Evolutionary conservation across 2,888 invertebrate genomes (phyloP).

Genomic region (Temnothorax ravouxi): DNA sequence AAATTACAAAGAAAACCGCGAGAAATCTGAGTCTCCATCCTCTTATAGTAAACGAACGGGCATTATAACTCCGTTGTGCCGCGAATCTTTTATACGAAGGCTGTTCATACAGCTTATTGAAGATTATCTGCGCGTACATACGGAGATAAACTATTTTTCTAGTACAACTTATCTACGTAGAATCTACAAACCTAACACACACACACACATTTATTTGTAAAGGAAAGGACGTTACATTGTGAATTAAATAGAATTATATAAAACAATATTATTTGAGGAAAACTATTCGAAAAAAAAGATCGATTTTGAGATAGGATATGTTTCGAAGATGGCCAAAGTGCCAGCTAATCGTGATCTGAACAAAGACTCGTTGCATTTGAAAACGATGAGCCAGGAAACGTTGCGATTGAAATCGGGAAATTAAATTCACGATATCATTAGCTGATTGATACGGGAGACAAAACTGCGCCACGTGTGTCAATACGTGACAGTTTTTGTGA

Average conservation of each 20-base stretch:
- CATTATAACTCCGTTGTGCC: slow-evolving; percentile 20
- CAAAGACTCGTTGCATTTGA: neutral
- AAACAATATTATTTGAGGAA: neutral
- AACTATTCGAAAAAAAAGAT: neutral
- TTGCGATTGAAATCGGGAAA: neutral
- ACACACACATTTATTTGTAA: neutral
- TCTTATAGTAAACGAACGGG: slow-evolving; percentile 3
- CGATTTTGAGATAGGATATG: neutral
- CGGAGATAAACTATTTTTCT: neutral
- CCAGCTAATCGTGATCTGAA: neutral
- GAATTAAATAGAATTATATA: slow-evolving; percentile 5
- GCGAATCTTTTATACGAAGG: slow-evolving; percentile 17
- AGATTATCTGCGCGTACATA: neutral
- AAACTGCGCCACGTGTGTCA: neutral
- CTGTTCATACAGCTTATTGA: neutral
- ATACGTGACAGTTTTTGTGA: neutral
- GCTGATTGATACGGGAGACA: neutral
- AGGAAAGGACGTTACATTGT: neutral
- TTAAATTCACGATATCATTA: neutral
- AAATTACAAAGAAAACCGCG: slow-evolving; percentile 37
- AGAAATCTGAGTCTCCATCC: slow-evolving; percentile 21
- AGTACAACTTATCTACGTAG: neutral
- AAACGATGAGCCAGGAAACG: neutral
- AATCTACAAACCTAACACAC: neutral
- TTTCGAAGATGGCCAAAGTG: neutral